A percentile compares a stretch with the other conserved stretches of the same genome.
Evolutionary conservation across 2,113 vertebrate genomes (phyloP).

Genomic region (Larimichthys crocea): DNA sequence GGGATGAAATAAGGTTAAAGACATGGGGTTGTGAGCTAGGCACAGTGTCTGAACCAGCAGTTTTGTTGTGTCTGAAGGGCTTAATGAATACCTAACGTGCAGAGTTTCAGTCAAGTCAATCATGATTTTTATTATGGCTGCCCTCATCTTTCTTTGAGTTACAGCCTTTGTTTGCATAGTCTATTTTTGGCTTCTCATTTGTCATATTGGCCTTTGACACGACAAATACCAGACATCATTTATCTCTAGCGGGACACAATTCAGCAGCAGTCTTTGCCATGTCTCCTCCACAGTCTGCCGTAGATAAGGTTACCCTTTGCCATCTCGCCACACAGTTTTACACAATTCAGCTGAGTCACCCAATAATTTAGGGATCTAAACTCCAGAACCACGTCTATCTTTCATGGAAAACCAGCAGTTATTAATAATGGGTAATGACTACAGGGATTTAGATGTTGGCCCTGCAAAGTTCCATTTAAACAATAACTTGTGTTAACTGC

Average conservation of each 20-base stretch:
- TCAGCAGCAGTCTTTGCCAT: slow-evolving; percentile 6
- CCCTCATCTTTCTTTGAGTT: slow-evolving; percentile 44
- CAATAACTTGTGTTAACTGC: not conserved
- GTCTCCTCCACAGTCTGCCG: slow-evolving; percentile 47
- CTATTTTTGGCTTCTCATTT: slow-evolving; percentile 60
- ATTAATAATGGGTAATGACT: not conserved
- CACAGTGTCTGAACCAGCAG: slow-evolving; percentile 1
- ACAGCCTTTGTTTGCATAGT: slow-evolving; percentile 18
- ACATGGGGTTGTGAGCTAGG: not conserved
- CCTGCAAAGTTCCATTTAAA: not conserved
- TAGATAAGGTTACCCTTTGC: slow-evolving; percentile 41
- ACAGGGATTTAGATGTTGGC: not conserved
- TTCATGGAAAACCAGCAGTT: not conserved
- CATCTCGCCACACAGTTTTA: not conserved
- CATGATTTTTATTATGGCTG: slow-evolving; percentile 49
- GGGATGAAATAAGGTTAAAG: not conserved
- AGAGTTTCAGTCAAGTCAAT: not conserved
- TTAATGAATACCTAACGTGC: slow-evolving; percentile 18
- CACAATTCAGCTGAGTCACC: slow-evolving; percentile 15
- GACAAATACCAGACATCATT: slow-evolving; percentile 45
- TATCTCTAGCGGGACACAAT: slow-evolving; percentile 43
- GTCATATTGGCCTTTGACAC: slow-evolving; percentile 51
- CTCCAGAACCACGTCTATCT: not conserved
- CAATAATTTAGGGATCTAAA: not conserved
- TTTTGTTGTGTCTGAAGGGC: slow-evolving; percentile 21